Conservation (phyloP, 1,140 invertebrate genomes). For the Mylabris phalerata region DNA sequence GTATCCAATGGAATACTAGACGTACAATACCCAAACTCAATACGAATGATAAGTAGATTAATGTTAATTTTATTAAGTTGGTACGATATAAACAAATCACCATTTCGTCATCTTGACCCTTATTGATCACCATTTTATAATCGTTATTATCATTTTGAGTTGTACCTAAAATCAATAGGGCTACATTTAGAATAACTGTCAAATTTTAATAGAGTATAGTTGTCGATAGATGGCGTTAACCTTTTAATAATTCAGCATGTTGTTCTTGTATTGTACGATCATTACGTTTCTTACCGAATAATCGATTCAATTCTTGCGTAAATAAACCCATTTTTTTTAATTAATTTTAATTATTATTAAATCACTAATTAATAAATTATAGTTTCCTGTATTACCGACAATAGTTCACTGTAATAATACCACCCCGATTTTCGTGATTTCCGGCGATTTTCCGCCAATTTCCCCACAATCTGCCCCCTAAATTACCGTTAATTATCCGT, state of each 20-base stretch:
- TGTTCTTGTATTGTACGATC: conserved; percentile 19
- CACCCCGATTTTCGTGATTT: too few species aligned
- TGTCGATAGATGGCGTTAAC: conserved; percentile 3
- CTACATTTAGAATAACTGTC: too few species aligned
- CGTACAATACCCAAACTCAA: conserved; percentile 67
- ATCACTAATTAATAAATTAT: background rate
- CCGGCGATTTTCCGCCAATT: too few species aligned
- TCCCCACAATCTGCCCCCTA: too few species aligned
- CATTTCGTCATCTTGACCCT: conserved; percentile 64
- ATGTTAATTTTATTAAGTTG: conserved; percentile 44
- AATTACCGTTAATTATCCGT: too few species aligned
- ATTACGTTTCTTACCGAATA: background rate
- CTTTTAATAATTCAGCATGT: conserved; percentile 20
- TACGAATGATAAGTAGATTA: conserved; percentile 59
- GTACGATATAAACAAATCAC: conserved; percentile 58
- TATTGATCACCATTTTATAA: conserved; percentile 48
- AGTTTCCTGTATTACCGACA: too few species aligned
- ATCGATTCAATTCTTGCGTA: background rate
- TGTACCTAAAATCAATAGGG: background rate
- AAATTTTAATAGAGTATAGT: background rate
- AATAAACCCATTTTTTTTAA: conserved; percentile 1
- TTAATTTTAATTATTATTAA: background rate
- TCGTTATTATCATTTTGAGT: background rate
- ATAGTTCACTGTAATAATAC: too few species aligned
- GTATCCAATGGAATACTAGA: conserved; percentile 82